Percentiles rank a stretch among this genome's conserved stretches.
phyloP scores from a whole-genome alignment of 2,797 vertebrate species.

The Salarias fasciatus region DNA sequence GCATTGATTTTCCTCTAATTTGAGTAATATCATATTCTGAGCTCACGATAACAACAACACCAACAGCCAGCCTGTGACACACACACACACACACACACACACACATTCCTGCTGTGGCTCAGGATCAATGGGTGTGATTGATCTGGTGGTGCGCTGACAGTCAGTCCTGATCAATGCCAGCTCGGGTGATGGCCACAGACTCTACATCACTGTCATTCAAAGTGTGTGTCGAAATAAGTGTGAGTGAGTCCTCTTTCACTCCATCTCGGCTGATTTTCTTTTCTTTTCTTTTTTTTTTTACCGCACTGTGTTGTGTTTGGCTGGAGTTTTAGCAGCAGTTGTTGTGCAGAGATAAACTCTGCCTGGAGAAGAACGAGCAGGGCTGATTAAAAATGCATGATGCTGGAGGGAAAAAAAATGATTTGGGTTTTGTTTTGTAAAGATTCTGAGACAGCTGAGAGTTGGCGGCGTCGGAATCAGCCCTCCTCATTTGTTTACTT shows the following conservation, averaged over 20 bases:
- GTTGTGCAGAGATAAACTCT: constrained; percentile 1
- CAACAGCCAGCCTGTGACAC: constrained; percentile 38
- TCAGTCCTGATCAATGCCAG: constrained; percentile 75
- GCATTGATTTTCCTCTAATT: constrained; percentile 40
- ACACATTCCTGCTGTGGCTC: constrained; percentile 45
- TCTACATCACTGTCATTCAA: constrained; percentile 68
- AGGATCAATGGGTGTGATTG: constrained; percentile 74
- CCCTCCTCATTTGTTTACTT: no score
- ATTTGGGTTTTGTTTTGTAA: no score
- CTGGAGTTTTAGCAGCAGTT: constrained; percentile 12
- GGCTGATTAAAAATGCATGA: constrained; percentile 3
- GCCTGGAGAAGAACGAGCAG: not conserved
- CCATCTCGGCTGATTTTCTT: constrained; percentile 34
- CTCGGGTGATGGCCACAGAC: constrained; percentile 60
- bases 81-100: constrained; percentile 28
- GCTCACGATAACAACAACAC: constrained; percentile 18
- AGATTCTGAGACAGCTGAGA: no score
- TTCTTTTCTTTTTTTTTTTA: constrained; percentile 11
- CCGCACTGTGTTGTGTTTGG: constrained; percentile 25
- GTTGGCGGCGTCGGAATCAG: no score
- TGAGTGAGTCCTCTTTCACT: constrained; percentile 45
- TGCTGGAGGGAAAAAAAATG: not conserved
- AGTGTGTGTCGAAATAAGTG: constrained; percentile 40
- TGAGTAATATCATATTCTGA: constrained; percentile 47
- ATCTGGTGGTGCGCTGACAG: constrained; percentile 68